Evolutionary conservation across 2,113 vertebrate species (phyloP).

Genomic region (Eonycteris spelaea): DNA sequence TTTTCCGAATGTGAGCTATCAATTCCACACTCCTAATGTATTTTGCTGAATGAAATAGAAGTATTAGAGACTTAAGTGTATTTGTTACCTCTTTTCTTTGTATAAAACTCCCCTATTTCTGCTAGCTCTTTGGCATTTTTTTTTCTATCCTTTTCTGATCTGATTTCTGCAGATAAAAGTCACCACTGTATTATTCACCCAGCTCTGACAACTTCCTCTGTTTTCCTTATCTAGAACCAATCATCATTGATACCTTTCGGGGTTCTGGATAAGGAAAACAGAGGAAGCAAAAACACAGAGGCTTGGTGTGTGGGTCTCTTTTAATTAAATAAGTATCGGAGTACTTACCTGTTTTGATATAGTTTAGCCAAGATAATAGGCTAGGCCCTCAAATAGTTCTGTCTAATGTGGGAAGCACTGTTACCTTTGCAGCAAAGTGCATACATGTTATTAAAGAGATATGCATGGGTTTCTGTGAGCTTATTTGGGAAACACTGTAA

Average conservation of each 20-base stretch:
- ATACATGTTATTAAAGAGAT: neutral
- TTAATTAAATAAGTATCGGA: neutral
- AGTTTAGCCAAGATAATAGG: neutral
- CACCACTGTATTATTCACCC: neutral
- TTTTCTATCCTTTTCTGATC: neutral
- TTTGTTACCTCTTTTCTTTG: neutral
- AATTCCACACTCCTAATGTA: neutral
- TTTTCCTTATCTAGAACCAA: too few relatives aligned
- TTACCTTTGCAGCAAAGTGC: neutral
- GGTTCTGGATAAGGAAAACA: constrained; percentile 27
- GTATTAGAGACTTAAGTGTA: neutral
- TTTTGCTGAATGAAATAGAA: neutral
- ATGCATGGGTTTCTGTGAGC: neutral
- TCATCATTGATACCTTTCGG: constrained; percentile 12
- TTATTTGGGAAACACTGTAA: neutral
- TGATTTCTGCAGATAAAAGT: constrained; percentile 7
- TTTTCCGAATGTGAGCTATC: neutral
- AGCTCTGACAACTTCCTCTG: neutral
- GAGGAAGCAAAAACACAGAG: neutral
- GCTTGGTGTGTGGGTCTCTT: neutral
- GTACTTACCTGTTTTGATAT: neutral
- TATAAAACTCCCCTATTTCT: neutral
- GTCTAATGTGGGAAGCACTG: neutral
- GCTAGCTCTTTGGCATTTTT: neutral
- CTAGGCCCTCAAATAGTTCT: neutral